phyloP scores from a whole-genome alignment of 2,888 invertebrate species.

The Carcina quercana region DNA sequence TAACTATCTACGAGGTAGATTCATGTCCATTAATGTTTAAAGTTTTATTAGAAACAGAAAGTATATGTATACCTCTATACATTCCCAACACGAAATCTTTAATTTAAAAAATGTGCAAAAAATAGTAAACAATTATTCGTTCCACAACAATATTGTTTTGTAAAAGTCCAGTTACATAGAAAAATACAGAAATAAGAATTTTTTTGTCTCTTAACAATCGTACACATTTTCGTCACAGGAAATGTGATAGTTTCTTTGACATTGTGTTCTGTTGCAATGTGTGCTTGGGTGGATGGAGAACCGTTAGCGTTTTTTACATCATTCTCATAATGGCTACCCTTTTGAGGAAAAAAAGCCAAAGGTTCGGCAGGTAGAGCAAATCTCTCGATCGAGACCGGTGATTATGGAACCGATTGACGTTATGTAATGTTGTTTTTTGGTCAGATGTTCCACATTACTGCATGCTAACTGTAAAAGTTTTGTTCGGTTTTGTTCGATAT shows the following conservation, averaged over 20 bases:
- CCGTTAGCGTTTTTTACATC: conserved; percentile 60
- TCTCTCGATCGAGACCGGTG: conserved; percentile 53
- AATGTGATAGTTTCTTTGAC: conserved; percentile 59
- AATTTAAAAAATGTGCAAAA: too few relatives aligned
- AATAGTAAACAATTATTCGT: too few relatives aligned
- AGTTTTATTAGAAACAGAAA: too few relatives aligned
- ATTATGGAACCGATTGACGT: conserved; percentile 49
- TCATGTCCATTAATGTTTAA: too few relatives aligned
- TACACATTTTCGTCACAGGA: conserved; percentile 50
- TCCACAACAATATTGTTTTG: too few relatives aligned
- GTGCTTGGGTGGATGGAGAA: conserved; percentile 54
- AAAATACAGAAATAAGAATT: not conserved
- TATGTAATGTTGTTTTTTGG: conserved; percentile 43
- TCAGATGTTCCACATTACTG: conserved; percentile 39
- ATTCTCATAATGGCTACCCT: conserved; percentile 61
- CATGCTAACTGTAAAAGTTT: conserved; percentile 58
- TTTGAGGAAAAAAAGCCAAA: conserved; percentile 49
- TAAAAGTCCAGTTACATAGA: too few relatives aligned
- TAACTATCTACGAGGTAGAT: too few relatives aligned
- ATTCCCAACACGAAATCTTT: too few relatives aligned
- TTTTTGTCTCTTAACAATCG: conserved; percentile 25
- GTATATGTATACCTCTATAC: too few relatives aligned
- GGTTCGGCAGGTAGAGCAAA: conserved; percentile 63
- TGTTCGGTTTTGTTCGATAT: conserved; percentile 11
- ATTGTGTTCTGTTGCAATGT: conserved; percentile 64